Conservation (phyloP, 2,113 vertebrate genomes). For the Nothobranchius furzeri region DNA sequence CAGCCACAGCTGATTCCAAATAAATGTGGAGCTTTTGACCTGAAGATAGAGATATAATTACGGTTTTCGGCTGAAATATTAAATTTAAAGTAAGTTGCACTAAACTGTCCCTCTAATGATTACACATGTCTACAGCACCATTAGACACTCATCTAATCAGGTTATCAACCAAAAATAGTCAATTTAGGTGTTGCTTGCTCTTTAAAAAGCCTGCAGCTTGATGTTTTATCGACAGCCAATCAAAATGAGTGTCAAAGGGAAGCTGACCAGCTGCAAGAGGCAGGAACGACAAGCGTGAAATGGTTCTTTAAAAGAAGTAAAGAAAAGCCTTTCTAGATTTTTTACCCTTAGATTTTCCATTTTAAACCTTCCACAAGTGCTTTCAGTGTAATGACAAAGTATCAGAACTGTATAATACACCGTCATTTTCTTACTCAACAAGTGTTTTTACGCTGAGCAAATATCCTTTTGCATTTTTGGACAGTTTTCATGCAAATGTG, state of each 20-base stretch:
- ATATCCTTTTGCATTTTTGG: constrained; percentile 8
- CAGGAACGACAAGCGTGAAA: constrained; percentile 3
- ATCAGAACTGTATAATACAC: not conserved
- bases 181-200: not conserved
- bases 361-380: not conserved
- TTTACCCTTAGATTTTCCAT: not conserved
- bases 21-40: too few species aligned
- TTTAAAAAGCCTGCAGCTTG: constrained; percentile 22
- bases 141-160: too few species aligned
- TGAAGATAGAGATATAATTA: too few species aligned
- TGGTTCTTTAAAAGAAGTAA: not conserved
- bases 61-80: too few species aligned
- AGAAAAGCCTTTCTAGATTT: not conserved
- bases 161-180: too few species aligned
- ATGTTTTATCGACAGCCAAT: constrained; percentile 27
- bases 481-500: constrained; percentile 29
- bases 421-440: not conserved
- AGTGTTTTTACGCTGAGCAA: not conserved
- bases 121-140: too few species aligned
- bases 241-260: constrained; percentile 45
- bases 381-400: not conserved
- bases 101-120: too few species aligned
- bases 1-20: too few species aligned
- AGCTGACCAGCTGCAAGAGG: constrained; percentile 23
- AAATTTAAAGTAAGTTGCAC: too few species aligned